Evolutionary conservation across 2,888 invertebrate genomes (phyloP).

Genomic region (Glyphotaelius pellucidus): DNA sequence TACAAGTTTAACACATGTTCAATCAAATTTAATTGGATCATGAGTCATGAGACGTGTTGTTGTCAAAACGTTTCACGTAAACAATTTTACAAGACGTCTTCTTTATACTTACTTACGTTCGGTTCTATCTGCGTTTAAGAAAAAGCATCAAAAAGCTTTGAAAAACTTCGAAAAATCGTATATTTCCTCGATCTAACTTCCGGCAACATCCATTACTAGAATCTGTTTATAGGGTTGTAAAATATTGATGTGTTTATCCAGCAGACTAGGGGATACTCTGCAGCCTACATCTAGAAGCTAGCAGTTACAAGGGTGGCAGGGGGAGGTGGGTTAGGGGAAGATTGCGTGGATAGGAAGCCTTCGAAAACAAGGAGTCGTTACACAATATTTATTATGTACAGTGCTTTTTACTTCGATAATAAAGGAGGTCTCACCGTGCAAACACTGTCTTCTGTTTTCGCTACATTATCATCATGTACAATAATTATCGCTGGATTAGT

Average conservation of each 20-base stretch:
- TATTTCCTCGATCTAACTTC: not conserved
- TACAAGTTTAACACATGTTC: too few relatives aligned
- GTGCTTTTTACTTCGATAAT: not conserved
- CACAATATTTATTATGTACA: not conserved
- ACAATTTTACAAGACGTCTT: not conserved
- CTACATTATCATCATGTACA: not conserved
- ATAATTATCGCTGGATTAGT: not conserved
- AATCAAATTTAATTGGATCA: too few relatives aligned
- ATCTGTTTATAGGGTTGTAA: not conserved
- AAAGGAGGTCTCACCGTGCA: not conserved
- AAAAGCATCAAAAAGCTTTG: not conserved
- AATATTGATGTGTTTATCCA: not conserved
- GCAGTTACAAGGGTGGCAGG: not conserved
- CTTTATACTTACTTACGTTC: not conserved
- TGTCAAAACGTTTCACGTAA: not conserved
- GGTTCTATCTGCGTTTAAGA: not conserved
- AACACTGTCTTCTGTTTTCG: not conserved
- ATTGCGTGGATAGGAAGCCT: not conserved
- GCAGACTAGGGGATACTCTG: not conserved
- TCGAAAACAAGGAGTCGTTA: not conserved
- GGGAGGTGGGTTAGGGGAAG: not conserved
- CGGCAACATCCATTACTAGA: not conserved
- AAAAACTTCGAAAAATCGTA: not conserved
- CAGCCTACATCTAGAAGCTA: not conserved
- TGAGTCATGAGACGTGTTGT: not conserved